phyloP scores from a whole-genome alignment of 2,797 vertebrate genomes.

The Kryptolebias ocellatus region DNA sequence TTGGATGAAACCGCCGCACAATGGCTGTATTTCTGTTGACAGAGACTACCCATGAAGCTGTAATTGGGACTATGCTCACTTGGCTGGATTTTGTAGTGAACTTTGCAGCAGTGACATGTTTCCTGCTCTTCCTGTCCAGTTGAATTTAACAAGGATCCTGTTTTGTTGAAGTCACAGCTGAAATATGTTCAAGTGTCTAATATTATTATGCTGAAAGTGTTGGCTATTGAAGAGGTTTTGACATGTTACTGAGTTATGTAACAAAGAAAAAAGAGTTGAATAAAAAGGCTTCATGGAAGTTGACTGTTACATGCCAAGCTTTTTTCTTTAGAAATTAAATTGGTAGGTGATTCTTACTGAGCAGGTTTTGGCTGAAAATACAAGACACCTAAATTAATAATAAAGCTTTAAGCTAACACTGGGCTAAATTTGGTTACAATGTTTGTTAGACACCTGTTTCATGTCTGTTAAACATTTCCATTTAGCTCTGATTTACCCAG shows the following conservation, averaged over 20 bases:
- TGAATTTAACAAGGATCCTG: constrained; percentile 54
- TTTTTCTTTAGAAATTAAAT: no score
- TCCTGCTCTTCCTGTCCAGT: constrained; percentile 55
- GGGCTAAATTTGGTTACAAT: not conserved
- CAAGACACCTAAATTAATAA: no score
- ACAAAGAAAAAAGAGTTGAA: no score
- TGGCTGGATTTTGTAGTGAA: constrained; percentile 69
- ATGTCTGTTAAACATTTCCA: not conserved
- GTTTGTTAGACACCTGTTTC: not conserved
- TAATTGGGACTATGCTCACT: constrained; percentile 73
- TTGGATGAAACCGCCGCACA: constrained; percentile 72
- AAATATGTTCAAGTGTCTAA: constrained; percentile 11
- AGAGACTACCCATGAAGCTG: constrained; percentile 67
- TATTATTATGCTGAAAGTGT: no score
- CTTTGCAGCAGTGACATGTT: constrained; percentile 73
- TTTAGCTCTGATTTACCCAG: not conserved
- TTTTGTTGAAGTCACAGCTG: constrained; percentile 31
- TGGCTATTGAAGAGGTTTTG: no score
- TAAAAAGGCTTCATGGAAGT: no score
- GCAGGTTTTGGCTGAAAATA: not conserved
- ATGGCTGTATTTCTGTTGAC: constrained; percentile 77
- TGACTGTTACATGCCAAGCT: no score
- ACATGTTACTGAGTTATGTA: no score
- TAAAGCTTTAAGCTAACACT: not conserved
- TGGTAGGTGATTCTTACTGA: not conserved